Base-by-base conservation (phyloP, 2,888 invertebrate species). In the Drosophila glabriapex region DNA sequence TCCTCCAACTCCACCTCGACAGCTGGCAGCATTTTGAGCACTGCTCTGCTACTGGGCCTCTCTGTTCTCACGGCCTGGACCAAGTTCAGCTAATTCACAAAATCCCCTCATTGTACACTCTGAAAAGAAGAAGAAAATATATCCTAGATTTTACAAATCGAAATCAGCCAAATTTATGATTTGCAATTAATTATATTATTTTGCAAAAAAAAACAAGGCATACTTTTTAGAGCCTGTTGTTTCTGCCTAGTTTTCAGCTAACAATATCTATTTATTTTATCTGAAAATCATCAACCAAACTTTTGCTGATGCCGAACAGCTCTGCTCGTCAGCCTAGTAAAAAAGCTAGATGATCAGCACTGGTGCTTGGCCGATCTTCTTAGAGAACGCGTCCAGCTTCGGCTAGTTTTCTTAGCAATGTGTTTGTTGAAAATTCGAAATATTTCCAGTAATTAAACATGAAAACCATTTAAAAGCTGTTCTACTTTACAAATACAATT, bases 21-120 rank as follows among this genome's bases (percentile, higher is more conserved):
- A 85, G 94, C 94, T 93, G 94, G 94, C 81, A 87, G 82, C 79
- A 85, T 91, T 70, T 65, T 93, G 80, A 91, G 93, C 82, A 87
- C 92, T 61, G 90, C 93, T 70, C 86, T 92, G 76, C 83, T 93
- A 54, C 80, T 93, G 64, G 91, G 93, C 70, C 75, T 93, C 58
- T 92, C 93, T 79, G 76, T 89, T 59, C 91, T 92, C 89, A 91
- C 91, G 54, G 90, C 92, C 81, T 92, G 89, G 90, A 84, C 82
- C 68, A 91, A 80, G 80, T 89, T 90, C 49, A 76, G 68, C 35
- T 91, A 82, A 67, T 22, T 31, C 3, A 33, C 22, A 10, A 43
- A 22, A 19, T 16, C 37, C 52, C 4, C 25, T 22, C 37, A 62
- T 16, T 58, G n/a, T 41, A 19, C 52, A 50, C 68, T 61, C 33